Conservation (phyloP, 2,113 vertebrate species). For the Neodontobutis hainanensis region DNA sequence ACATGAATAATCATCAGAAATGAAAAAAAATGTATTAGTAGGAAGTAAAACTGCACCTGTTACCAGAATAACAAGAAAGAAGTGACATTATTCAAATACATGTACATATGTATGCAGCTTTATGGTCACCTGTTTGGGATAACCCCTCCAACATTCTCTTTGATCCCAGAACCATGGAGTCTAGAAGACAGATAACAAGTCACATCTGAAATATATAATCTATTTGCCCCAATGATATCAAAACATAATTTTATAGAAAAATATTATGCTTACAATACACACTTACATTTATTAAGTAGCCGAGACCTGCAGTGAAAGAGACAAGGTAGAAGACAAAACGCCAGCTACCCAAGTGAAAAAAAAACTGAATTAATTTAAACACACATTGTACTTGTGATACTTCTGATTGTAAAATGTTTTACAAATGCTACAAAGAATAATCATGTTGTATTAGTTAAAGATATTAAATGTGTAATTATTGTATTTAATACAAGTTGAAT, state of each 20-base stretch:
- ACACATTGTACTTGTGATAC: neutral
- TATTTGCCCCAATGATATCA: too few relatives aligned
- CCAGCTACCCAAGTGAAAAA: slow-evolving; percentile 81
- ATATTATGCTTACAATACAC: neutral
- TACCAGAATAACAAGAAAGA: too few relatives aligned
- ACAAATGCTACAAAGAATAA: too few relatives aligned
- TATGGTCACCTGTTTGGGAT: slow-evolving; percentile 86
- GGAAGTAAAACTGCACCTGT: neutral
- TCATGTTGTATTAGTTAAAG: too few relatives aligned
- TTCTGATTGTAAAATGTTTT: too few relatives aligned
- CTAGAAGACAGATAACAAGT: slow-evolving; percentile 67
- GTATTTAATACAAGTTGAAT: neutral
- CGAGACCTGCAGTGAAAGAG: slow-evolving; percentile 80
- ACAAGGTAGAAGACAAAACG: slow-evolving; percentile 85
- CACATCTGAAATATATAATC: neutral
- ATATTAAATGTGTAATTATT: too few relatives aligned
- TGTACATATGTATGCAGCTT: neutral
- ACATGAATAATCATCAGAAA: neutral
- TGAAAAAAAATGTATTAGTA: neutral
- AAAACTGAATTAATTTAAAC: slow-evolving; percentile 16
- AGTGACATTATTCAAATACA: too few relatives aligned
- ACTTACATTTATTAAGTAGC: slow-evolving; percentile 87
- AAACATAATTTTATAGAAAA: neutral
- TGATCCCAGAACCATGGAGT: slow-evolving; percentile 91
- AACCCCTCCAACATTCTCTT: slow-evolving; percentile 84